Percentiles rank a stretch among this genome's conserved stretches.
These are phyloP conservation scores for Cecropterus lyciades DNA, from an alignment of 1,140 invertebrate genomes.

Conservation along the genomic window DNA sequence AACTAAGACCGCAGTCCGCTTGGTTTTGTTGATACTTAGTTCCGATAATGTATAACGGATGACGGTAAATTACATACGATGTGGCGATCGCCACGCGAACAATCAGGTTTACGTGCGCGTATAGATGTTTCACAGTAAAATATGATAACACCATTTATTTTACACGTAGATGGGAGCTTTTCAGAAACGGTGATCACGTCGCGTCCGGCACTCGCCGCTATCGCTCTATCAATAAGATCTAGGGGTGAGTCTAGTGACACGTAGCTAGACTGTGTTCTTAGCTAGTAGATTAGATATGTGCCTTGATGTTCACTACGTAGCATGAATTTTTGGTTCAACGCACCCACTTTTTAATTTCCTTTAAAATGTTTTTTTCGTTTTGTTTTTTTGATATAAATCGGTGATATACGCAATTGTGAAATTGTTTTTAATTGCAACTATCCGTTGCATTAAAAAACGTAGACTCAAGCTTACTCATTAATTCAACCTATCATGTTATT, in stretches of 20 bases:
- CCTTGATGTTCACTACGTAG: background rate
- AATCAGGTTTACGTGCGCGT: no score
- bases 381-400: background rate
- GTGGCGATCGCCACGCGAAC: no score
- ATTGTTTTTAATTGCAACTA: background rate
- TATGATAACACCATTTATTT: background rate
- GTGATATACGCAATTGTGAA: conserved; percentile 4
- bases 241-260: conserved; percentile 70
- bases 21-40: no score
- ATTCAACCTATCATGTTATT: conserved; percentile 21
- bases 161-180: conserved; percentile 18
- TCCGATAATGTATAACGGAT: no score
- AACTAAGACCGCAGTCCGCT: no score
- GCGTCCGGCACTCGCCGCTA: conserved; percentile 58
- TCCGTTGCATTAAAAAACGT: background rate
- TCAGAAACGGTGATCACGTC: conserved; percentile 21
- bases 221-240: conserved; percentile 71
- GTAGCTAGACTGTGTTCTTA: no score
- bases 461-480: conserved; percentile 7
- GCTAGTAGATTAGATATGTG: background rate
- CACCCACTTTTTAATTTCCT: conserved; percentile 10
- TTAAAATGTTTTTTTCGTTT: no score
- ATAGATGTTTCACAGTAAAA: no score
- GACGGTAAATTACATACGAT: no score
- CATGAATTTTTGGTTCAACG: conserved; percentile 3